Conservation (phyloP, 2,113 vertebrate species). For the Tinamus guttatus region DNA sequence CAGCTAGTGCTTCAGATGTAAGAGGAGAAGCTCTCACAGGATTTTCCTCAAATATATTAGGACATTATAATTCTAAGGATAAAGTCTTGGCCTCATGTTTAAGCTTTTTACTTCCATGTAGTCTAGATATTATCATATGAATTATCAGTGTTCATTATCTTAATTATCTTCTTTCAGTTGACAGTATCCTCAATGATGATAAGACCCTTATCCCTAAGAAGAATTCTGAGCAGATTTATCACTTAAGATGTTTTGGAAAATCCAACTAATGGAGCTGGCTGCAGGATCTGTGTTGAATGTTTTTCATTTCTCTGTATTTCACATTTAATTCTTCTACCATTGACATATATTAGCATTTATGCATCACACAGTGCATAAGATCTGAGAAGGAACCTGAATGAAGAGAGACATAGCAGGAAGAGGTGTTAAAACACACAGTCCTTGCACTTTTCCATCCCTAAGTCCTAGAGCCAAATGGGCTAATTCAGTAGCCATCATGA, state of each 20-base stretch:
- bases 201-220: constrained; percentile 36
- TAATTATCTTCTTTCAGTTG: neutral
- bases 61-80: neutral
- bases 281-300: constrained; percentile 23
- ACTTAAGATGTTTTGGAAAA: constrained; percentile 38
- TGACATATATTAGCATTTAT: constrained; percentile 35
- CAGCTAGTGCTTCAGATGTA: neutral
- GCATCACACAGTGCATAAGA: neutral
- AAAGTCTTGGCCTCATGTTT: neutral
- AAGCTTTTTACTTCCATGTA: neutral
- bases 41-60: no score
- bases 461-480: neutral
- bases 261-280: constrained; percentile 32
- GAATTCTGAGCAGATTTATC: constrained; percentile 36
- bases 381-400: neutral
- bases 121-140: neutral
- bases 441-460: neutral
- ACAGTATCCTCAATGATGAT: neutral
- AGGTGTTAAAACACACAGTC: neutral
- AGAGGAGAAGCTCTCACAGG: neutral
- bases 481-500: neutral
- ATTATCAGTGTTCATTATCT: neutral
- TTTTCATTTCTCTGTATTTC: constrained; percentile 41
- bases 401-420: neutral
- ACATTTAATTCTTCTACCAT: constrained; percentile 10